Percentiles rank a stretch among this genome's conserved stretches.
Conservation (phyloP, 1,140 invertebrate species). For the Heterodera carotae region DNA sequence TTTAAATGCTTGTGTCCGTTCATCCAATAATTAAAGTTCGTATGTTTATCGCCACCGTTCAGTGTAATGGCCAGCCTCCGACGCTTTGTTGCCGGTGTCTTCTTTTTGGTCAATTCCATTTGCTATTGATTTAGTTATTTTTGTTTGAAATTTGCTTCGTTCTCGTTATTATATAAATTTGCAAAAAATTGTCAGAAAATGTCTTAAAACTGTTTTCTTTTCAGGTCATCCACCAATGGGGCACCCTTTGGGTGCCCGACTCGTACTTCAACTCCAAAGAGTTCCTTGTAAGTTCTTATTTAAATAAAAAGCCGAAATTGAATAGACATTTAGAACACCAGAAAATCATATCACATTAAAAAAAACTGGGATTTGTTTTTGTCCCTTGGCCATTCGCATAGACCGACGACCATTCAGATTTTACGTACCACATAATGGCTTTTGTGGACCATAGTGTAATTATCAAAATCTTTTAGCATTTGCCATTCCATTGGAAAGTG, state of each 20-base stretch:
- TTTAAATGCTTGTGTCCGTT: constrained; percentile 41
- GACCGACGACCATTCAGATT: too few relatives aligned
- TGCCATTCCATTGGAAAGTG: constrained; percentile 65
- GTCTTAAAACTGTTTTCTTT: constrained; percentile 40
- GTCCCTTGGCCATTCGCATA: too few relatives aligned
- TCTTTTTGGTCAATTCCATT: background rate
- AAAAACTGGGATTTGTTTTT: too few relatives aligned
- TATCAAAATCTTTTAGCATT: constrained; percentile 63
- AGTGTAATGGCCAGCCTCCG: constrained; percentile 58
- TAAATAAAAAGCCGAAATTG: too few relatives aligned
- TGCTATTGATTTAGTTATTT: constrained; percentile 28
- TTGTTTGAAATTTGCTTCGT: too few relatives aligned
- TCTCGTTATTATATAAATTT: too few relatives aligned
- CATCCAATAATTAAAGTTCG: too few relatives aligned
- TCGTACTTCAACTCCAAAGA: constrained; percentile 62
- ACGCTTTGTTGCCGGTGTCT: constrained; percentile 65
- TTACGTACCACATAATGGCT: too few relatives aligned
- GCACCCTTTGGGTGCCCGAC: constrained; percentile 62
- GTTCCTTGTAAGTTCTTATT: constrained; percentile 66
- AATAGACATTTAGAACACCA: too few relatives aligned
- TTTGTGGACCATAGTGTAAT: too few relatives aligned
- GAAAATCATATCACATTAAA: too few relatives aligned
- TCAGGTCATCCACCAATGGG: constrained; percentile 64
- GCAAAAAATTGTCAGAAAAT: too few relatives aligned
- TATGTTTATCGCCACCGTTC: background rate